These are phyloP conservation scores for Caenorhabditis afra DNA, from an alignment of 2,888 invertebrate species.

Conservation along the genomic window DNA sequence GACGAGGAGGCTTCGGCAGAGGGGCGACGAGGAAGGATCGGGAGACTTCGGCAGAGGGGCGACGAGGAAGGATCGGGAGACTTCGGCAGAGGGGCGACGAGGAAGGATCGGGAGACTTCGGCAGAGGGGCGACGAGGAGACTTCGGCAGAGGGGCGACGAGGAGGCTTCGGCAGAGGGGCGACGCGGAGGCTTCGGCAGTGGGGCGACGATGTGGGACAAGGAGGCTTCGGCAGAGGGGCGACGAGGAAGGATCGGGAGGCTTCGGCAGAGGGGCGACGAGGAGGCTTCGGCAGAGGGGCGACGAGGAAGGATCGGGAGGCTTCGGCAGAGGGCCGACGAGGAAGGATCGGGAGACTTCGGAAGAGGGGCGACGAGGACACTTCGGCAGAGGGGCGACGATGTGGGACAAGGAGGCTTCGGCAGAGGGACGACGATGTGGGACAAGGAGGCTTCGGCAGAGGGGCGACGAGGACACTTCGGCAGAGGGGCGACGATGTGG, in stretches of 20 bases:
- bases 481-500: background rate
- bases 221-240: background rate
- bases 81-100: no score
- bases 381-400: background rate
- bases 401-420: background rate
- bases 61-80: slow-evolving; percentile 1
- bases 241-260: slow-evolving; percentile 13
- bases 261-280: slow-evolving; percentile 5
- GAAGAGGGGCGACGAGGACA: background rate
- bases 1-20: background rate
- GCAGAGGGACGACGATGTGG: background rate
- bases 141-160: background rate
- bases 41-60: slow-evolving; percentile 1
- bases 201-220: background rate
- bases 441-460: background rate
- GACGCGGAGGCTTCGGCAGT: background rate
- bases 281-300: background rate
- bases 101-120: background rate
- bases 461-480: background rate
- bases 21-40: background rate
- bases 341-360: background rate
- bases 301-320: background rate
- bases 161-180: background rate
- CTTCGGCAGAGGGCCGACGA: background rate
- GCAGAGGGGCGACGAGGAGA: no score